These are phyloP conservation scores for Sapayoa aenigma DNA, from an alignment of 2,113 vertebrate genomes.

Conservation along the genomic window DNA sequence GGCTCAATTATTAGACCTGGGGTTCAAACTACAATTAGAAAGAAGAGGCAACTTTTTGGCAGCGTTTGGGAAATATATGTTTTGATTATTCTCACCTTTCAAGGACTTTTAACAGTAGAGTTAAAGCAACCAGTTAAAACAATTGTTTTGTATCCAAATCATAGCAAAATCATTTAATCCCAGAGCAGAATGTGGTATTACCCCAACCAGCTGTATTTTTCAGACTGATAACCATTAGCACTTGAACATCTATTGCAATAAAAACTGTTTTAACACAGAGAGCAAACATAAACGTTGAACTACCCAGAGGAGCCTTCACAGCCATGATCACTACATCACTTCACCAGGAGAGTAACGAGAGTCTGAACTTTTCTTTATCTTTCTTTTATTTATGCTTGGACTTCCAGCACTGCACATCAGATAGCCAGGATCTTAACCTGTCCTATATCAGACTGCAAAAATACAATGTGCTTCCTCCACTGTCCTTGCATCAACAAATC, in stretches of 20 bases:
- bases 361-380: conserved; percentile 58
- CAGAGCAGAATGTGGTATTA: neutral
- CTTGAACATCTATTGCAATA: neutral
- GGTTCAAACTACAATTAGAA: neutral
- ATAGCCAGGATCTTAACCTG: conserved; percentile 7
- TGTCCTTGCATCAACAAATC: conserved; percentile 10
- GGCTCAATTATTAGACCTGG: neutral
- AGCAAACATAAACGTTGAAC: neutral
- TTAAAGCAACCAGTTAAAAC: neutral
- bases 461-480: neutral
- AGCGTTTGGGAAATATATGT: neutral
- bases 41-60: neutral
- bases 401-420: conserved; percentile 58
- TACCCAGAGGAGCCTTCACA: neutral
- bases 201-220: neutral
- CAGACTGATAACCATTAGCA: neutral
- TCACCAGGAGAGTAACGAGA: neutral
- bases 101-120: neutral
- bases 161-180: neutral
- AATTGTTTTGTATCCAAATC: neutral
- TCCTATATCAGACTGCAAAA: neutral
- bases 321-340: neutral
- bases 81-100: neutral
- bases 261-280: accelerated
- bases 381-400: conserved; percentile 66